Conservation (phyloP, 2,797 vertebrate species). For the Onychomys arenicola region DNA sequence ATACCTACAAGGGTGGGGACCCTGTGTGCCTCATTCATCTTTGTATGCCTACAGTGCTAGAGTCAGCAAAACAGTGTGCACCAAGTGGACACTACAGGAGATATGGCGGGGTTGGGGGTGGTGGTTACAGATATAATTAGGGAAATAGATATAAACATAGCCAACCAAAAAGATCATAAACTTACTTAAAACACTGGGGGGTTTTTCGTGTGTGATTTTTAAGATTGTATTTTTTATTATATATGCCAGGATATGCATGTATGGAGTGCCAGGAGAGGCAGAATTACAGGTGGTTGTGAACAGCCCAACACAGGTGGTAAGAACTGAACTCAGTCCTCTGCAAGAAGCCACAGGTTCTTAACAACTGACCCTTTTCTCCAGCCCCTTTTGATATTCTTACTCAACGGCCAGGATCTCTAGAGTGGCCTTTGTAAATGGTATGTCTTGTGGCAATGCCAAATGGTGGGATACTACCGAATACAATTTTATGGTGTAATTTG, state of each 20-base stretch:
- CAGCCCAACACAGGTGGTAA: neutral
- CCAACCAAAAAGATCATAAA: neutral
- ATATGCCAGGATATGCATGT: neutral
- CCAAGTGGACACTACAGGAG: neutral
- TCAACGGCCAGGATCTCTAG: neutral
- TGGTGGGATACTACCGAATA: neutral
- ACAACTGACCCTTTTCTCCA: neutral
- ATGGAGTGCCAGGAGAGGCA: neutral
- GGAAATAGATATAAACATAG: neutral
- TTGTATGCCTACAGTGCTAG: neutral
- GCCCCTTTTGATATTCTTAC: neutral
- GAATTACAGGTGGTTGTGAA: neutral
- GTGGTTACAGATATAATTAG: neutral
- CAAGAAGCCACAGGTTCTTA: neutral
- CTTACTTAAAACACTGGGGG: neutral
- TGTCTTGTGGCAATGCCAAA: neutral
- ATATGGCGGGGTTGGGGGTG: fast-evolving
- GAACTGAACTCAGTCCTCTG: neutral
- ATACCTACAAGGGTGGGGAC: neutral
- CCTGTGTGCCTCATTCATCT: neutral
- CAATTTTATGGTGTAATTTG: neutral
- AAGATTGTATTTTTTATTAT: neutral
- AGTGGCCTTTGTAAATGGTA: neutral
- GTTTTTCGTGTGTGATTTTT: neutral
- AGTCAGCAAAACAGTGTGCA: neutral